Evolutionary conservation across 2,797 vertebrate genomes (phyloP), one percentile per base, ranked within the genome.

Genomic region (Clarias fuscus): DNA sequence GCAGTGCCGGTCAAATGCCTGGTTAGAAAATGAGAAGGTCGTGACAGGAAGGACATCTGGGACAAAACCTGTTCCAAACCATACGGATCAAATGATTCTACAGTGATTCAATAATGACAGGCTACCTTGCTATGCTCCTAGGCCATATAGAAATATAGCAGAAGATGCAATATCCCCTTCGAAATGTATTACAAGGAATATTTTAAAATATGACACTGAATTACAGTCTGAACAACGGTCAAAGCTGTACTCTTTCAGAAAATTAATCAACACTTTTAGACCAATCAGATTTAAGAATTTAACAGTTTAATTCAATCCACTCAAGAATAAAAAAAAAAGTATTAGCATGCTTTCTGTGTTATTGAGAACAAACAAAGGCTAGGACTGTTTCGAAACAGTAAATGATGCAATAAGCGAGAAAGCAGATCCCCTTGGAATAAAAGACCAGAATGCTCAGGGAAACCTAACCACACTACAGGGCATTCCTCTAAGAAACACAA

Each of bases 331-430:
- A 58, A 7, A 15, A 15, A 20, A 58, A 17, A 18, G 10, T 76
- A 84, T 77, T 15, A 22, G 37, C n/a, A n/a, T 24, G 43, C 43
- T 64, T 61, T 2, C 59, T 53, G 2, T 83, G 43, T 30, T 53
- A 67, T 15, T 56, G n/a, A 72, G 56, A 71, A 27, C 48, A 33
- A 14, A 62, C 67, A 6, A 48, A 43, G 5, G 10, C 11, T 48
- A 24, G 1, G 40, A 76, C n/a, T 48, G 20, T 56, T 75, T 33
- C 14, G 20, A 59, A 83, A 82, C 70, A 68, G 14, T 58, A 56
- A 59, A 61, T 83, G 85, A 83, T 83, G 80, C 80, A 61, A 77
- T 40, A 17, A 6, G 62, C 13, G 1, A 56, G 80, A n/a, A 83
- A 27, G 30, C 68, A 75, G 27, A 67, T 75, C 40, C 40, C 37